phyloP scores from a whole-genome alignment of 2,888 invertebrate genomes.

The Boloria euphrosyne region DNA sequence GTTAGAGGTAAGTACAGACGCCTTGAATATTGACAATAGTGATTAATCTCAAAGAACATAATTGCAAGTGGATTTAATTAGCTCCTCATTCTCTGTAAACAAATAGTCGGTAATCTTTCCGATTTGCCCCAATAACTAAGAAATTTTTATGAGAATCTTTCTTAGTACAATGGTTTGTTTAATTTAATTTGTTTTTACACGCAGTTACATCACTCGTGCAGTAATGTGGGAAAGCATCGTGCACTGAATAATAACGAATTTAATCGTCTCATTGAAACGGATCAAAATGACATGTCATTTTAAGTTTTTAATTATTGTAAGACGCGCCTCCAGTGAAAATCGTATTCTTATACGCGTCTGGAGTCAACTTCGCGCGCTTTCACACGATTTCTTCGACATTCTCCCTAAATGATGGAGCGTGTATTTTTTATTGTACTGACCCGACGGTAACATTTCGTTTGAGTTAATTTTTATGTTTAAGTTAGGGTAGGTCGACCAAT shows the following conservation, averaged over 20 bases:
- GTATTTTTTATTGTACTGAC: conserved; percentile 1
- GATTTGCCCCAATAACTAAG: conserved; percentile 14
- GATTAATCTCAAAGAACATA: conserved; percentile 61
- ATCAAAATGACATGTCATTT: conserved; percentile 36
- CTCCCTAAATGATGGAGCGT: conserved; percentile 26
- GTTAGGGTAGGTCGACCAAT: conserved; percentile 39
- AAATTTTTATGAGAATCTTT: conserved; percentile 24
- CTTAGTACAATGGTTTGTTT: conserved; percentile 30
- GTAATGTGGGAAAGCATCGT: conserved; percentile 63
- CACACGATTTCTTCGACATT: conserved; percentile 57
- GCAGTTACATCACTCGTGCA: conserved; percentile 59
- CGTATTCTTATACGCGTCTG: conserved; percentile 40
- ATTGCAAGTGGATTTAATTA: conserved; percentile 44
- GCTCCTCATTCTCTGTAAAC: conserved; percentile 20
- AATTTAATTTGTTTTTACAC: conserved; percentile 48
- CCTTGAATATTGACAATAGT: conserved; percentile 72
- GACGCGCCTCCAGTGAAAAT: conserved; percentile 37
- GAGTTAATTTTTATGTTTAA: not conserved
- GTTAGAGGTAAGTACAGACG: conserved; percentile 41
- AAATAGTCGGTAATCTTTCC: conserved; percentile 15
- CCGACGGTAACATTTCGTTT: not conserved
- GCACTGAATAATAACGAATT: conserved; percentile 33
- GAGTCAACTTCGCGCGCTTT: conserved; percentile 53
- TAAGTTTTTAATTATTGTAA: conserved; percentile 33
- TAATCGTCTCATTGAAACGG: conserved; percentile 23